phyloP scores from a whole-genome alignment of 2,113 vertebrate genomes.

The Megaceryle torquata region DNA sequence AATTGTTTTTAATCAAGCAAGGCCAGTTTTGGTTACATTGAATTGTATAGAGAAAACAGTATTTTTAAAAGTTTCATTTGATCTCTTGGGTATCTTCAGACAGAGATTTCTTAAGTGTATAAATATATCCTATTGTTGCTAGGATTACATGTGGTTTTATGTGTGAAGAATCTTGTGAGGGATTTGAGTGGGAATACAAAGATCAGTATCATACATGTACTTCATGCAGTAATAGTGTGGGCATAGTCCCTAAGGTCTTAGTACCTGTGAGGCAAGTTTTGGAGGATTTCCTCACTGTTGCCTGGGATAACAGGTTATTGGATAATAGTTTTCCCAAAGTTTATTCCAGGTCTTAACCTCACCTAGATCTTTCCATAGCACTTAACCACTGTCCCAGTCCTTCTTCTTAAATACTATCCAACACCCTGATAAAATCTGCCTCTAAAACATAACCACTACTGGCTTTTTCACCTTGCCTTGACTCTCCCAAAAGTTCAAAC shows the following conservation, averaged over 20 bases:
- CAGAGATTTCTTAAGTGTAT: background rate
- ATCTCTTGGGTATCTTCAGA: background rate
- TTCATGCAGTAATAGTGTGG: background rate
- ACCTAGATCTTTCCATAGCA: background rate
- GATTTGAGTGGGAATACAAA: background rate
- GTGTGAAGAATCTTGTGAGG: background rate
- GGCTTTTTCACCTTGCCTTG: background rate
- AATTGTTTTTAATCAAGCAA: conserved; percentile 33
- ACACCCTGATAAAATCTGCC: background rate
- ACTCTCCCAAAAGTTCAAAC: background rate
- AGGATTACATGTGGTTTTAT: background rate
- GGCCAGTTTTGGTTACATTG: background rate
- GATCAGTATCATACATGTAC: background rate
- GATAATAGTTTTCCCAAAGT: background rate
- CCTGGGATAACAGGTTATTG: background rate
- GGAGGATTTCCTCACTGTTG: background rate
- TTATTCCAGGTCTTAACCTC: background rate
- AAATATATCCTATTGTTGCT: background rate
- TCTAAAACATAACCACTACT: background rate
- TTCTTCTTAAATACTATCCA: background rate
- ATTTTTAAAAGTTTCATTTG: background rate
- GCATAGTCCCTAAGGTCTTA: background rate
- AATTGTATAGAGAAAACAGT: background rate
- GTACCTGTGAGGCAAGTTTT: background rate
- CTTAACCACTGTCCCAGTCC: background rate